Evolutionary conservation across 2,797 vertebrate species (phyloP).

Genomic region (Tragopan temminckii): DNA sequence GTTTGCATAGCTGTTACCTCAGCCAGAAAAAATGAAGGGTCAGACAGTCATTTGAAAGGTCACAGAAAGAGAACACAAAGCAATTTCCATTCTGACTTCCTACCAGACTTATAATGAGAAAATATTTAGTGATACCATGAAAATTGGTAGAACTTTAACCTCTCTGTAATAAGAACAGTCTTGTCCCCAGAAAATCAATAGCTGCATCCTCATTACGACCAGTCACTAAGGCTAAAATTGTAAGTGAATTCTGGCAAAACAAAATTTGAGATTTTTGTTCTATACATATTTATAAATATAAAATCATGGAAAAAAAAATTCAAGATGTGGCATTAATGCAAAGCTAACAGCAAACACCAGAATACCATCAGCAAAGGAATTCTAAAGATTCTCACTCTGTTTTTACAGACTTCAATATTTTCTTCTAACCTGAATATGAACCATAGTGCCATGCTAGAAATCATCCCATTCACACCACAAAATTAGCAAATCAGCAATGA

Average conservation of each 20-base stretch:
- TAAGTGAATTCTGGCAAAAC: background rate
- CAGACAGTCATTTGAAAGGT: background rate
- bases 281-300: background rate
- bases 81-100: background rate
- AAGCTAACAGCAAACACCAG: background rate
- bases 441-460: background rate
- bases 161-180: background rate
- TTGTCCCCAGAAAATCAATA: constrained; percentile 17
- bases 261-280: background rate
- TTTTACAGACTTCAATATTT: background rate
- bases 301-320: background rate
- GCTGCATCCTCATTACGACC: background rate
- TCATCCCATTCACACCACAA: background rate
- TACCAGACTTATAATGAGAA: background rate
- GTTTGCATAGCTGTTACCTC: background rate
- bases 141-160: background rate
- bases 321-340: background rate
- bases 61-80: background rate
- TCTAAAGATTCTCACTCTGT: background rate
- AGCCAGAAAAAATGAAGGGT: background rate
- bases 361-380: background rate
- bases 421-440: background rate
- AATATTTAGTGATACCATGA: background rate
- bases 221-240: background rate
- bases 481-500: background rate